phyloP scores from a whole-genome alignment of 2,888 invertebrate species.

The Drosophila neutralis region DNA sequence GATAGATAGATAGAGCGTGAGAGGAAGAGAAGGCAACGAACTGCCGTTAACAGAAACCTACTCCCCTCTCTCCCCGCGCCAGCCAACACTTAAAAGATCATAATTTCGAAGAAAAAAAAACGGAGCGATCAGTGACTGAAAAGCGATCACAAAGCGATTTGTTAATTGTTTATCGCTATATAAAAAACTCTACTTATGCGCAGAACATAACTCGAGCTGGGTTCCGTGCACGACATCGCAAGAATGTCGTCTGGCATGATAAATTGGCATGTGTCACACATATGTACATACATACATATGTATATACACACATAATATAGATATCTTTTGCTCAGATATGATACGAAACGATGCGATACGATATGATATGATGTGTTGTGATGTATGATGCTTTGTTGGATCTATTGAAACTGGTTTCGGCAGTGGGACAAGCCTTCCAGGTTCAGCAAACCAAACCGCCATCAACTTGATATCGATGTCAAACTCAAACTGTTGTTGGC shows the following conservation, averaged over 20 bases:
- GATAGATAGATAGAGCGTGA: background rate
- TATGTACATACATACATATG: background rate
- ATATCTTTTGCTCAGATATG: background rate
- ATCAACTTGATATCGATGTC: slow-evolving; percentile 8
- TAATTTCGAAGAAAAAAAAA: background rate
- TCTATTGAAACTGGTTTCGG: slow-evolving; percentile 36
- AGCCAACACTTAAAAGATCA: background rate
- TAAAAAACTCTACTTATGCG: slow-evolving; percentile 35
- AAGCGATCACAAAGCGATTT: slow-evolving; percentile 35
- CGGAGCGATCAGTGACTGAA: background rate
- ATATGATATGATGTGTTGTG: background rate
- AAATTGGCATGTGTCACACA: slow-evolving; percentile 28
- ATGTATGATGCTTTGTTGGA: background rate
- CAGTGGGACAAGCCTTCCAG: slow-evolving; percentile 44
- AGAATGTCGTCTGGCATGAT: slow-evolving; percentile 42
- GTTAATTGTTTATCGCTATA: slow-evolving; percentile 34
- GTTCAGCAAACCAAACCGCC: slow-evolving; percentile 4
- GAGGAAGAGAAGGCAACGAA: slow-evolving; percentile 1
- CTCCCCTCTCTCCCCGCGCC: background rate
- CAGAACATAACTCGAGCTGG: slow-evolving; percentile 10
- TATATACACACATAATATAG: background rate
- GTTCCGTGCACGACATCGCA: slow-evolving; percentile 19
- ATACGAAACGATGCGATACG: background rate
- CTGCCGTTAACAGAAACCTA: background rate
- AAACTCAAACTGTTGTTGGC: slow-evolving; percentile 21